Conservation (phyloP, 2,113 vertebrate species). For the Gnathonemus longibarbis region DNA sequence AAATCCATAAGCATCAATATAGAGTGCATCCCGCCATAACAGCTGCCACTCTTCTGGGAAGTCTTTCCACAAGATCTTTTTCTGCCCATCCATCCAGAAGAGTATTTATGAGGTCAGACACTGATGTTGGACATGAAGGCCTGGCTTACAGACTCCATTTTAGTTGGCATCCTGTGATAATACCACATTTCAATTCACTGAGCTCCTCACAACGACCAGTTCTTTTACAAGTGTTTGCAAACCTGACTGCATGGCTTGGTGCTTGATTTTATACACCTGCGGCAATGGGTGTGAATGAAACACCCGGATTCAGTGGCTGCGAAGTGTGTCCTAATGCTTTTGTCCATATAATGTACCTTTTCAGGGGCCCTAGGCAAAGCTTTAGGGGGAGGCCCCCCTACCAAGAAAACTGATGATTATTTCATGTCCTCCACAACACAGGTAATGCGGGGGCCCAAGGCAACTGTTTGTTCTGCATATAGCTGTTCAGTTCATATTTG, state of each 20-base stretch:
- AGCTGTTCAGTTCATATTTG: background rate
- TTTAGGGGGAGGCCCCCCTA: background rate
- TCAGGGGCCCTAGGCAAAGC: background rate
- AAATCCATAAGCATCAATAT: background rate
- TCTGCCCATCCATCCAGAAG: background rate
- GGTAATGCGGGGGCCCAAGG: background rate
- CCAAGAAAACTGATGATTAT: background rate
- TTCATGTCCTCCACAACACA: background rate
- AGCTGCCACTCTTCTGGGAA: background rate
- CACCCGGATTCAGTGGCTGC: background rate
- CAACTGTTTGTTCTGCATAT: background rate
- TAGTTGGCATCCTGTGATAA: too few species aligned
- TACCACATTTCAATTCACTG: background rate
- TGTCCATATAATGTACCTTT: background rate
- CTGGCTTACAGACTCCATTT: background rate
- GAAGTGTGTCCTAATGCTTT: background rate
- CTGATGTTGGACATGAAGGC: background rate
- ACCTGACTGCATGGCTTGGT: background rate
- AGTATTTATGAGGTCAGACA: background rate
- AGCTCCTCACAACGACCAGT: background rate
- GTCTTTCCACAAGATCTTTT: background rate
- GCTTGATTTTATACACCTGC: background rate
- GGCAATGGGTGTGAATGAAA: background rate
- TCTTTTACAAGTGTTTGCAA: background rate
- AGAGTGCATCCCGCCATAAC: background rate